A percentile compares a stretch with the other conserved stretches of the same genome.
These are phyloP conservation scores for Mandrillus leucophaeus DNA, from an alignment of 2,113 vertebrate genomes.

Conservation along the genomic window DNA sequence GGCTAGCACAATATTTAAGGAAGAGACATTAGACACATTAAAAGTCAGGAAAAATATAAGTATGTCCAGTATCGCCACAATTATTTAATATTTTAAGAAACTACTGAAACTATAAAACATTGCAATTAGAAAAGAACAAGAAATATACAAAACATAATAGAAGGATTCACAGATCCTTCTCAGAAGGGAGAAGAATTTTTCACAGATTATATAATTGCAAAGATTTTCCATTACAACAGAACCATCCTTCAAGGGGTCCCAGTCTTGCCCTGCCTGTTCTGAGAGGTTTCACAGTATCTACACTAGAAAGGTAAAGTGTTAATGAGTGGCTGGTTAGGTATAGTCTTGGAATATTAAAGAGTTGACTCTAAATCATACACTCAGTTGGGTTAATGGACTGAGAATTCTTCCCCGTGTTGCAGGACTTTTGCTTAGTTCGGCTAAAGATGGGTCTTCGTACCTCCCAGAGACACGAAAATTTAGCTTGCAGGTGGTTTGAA, in stretches of 20 bases:
- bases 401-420: neutral
- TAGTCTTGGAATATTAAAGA: neutral
- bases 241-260: neutral
- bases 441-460: no score
- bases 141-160: neutral
- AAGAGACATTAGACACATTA: neutral
- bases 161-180: no score
- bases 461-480: no score
- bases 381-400: neutral
- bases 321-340: neutral
- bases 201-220: neutral
- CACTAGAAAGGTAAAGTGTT: neutral
- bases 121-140: neutral
- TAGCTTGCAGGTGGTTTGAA: no score
- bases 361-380: neutral
- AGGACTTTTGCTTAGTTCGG: no score
- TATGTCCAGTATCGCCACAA: neutral
- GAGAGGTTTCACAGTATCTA: neutral
- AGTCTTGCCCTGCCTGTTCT: neutral
- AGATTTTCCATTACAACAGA: neutral
- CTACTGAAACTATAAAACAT: neutral
- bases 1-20: neutral
- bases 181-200: neutral
- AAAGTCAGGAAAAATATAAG: neutral
- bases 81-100: neutral